A percentile compares a stretch with the other conserved stretches of the same genome.
Evolutionary conservation across 1,140 invertebrate genomes (phyloP).

Genomic region (Micrasema minimum): DNA sequence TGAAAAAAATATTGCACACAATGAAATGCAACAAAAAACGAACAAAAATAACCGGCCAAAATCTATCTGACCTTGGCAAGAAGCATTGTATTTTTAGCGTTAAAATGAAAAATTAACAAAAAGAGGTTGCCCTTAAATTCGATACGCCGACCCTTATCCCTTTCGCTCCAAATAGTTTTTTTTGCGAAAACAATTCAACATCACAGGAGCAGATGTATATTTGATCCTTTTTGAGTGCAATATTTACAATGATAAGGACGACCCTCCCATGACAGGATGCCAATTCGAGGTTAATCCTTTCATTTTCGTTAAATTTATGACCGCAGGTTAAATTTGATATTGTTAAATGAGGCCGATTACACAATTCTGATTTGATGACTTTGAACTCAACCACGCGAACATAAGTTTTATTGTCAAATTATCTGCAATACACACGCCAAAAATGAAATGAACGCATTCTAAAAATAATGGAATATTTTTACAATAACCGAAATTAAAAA

Average conservation of each 20-base stretch:
- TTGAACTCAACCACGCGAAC: constrained; percentile 9
- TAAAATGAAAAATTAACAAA: constrained; percentile 29
- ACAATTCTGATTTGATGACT: constrained; percentile 5
- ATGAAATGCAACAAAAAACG: constrained; percentile 42
- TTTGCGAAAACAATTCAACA: constrained; percentile 33
- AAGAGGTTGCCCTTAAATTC: constrained; percentile 47
- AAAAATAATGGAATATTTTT: no score
- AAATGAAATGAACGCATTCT: no score
- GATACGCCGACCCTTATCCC: constrained; percentile 52
- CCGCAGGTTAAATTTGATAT: constrained; percentile 37
- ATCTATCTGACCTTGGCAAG: constrained; percentile 47
- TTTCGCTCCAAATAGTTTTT: constrained; percentile 49
- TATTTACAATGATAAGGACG: constrained; percentile 34
- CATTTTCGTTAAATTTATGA: constrained; percentile 39
- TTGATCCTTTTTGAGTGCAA: constrained; percentile 37
- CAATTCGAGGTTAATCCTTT: constrained; percentile 40
- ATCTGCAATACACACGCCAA: no score
- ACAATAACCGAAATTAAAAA: no score
- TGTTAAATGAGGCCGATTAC: constrained; percentile 25
- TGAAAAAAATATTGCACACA: constrained; percentile 31
- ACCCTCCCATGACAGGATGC: constrained; percentile 19
- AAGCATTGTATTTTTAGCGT: constrained; percentile 28
- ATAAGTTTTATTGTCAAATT: no score
- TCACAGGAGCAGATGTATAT: constrained; percentile 42
- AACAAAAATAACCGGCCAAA: constrained; percentile 40